Evolutionary conservation across 2,113 vertebrate genomes (phyloP).

Genomic region (Alethe diademata): DNA sequence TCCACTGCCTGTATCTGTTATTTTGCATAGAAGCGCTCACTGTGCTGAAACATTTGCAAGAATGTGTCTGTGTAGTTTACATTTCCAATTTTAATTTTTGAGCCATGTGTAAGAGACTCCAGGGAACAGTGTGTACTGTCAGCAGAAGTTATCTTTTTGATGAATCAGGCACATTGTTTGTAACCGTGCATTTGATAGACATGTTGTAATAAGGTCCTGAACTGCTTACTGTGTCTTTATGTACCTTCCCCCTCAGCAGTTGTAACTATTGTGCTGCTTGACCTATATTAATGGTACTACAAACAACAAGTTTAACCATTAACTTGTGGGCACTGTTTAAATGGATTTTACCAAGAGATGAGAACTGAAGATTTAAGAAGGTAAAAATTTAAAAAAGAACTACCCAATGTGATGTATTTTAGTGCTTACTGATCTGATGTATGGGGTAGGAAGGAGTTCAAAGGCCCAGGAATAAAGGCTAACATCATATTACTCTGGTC

Average conservation of each 20-base stretch:
- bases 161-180: constrained; percentile 81
- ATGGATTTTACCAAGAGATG: constrained; percentile 69
- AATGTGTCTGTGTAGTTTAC: constrained; percentile 38
- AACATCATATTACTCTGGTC: neutral
- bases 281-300: constrained; percentile 78
- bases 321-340: constrained; percentile 75
- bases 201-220: constrained; percentile 77
- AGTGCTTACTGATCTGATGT: neutral
- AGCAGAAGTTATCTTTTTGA: constrained; percentile 65
- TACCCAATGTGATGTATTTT: neutral
- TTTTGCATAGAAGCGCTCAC: constrained; percentile 11
- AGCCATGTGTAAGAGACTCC: constrained; percentile 39
- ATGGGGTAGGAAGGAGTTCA: neutral
- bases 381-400: constrained; percentile 21
- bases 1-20: neutral
- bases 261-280: constrained; percentile 73
- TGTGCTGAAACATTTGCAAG: constrained; percentile 43
- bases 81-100: constrained; percentile 61
- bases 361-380: constrained; percentile 42
- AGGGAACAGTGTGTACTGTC: constrained; percentile 53
- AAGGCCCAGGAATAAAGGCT: neutral
- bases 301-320: constrained; percentile 86
- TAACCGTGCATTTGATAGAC: constrained; percentile 77
- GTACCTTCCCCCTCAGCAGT: constrained; percentile 77
- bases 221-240: constrained; percentile 76